Evolutionary conservation across 2,113 vertebrate genomes (phyloP).

Genomic region (Mola mola): DNA sequence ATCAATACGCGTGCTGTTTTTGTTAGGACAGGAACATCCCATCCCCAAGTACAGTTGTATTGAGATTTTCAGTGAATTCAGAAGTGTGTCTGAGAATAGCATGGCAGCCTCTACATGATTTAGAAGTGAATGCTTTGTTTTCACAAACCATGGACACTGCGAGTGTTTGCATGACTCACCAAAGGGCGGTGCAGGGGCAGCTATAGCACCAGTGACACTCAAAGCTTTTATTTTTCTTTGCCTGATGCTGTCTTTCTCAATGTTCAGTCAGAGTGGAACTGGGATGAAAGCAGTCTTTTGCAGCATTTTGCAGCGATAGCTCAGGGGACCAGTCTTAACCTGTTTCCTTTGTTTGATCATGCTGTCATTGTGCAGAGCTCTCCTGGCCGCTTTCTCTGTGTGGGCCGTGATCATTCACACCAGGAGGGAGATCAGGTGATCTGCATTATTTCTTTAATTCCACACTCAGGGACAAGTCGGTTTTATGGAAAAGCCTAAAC

Average conservation of each 20-base stretch:
- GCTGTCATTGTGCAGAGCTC: constrained; percentile 74
- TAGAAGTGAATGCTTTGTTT: constrained; percentile 28
- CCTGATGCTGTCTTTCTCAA: constrained; percentile 33
- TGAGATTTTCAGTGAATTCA: constrained; percentile 7
- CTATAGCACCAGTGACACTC: constrained; percentile 28
- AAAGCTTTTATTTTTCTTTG: constrained; percentile 27
- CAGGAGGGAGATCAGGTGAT: constrained; percentile 76
- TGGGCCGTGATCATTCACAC: constrained; percentile 67
- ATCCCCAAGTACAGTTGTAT: background rate
- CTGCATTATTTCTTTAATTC: constrained; percentile 62
- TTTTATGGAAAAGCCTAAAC: background rate
- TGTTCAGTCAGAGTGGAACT: constrained; percentile 43
- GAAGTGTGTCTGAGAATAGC: constrained; percentile 14
- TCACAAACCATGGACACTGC: constrained; percentile 13
- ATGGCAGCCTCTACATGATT: constrained; percentile 45
- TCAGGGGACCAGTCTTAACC: constrained; percentile 60
- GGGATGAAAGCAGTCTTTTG: constrained; percentile 36
- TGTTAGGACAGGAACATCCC: background rate
- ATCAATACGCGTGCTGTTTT: constrained; percentile 11
- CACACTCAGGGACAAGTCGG: constrained; percentile 47
- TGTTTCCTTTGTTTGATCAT: constrained; percentile 73
- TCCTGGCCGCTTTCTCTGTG: constrained; percentile 69
- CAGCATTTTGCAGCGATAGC: constrained; percentile 18
- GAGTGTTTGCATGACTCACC: constrained; percentile 56
- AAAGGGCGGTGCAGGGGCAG: constrained; percentile 15